Base-by-base conservation (phyloP, 2,113 vertebrate species). In the Phrynosoma platyrhinos region DNA sequence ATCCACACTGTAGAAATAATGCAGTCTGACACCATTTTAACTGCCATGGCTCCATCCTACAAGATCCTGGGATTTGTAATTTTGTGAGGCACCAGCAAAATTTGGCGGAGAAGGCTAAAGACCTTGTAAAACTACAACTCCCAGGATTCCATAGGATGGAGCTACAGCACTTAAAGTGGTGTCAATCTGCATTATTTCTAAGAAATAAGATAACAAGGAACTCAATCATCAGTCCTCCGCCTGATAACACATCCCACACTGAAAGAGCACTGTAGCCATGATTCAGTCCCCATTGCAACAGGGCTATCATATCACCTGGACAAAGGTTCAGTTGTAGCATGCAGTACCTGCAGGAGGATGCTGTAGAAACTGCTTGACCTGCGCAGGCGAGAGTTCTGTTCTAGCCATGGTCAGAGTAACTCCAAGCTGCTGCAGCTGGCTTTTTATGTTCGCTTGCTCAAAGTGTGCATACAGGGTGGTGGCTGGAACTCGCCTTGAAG, bases 331-430 rank as follows among this genome's bases (percentile, higher is more conserved):
- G 9, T 40, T 55, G 47, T 6, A 30, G 36, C 72, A 93, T 95
- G 0, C 10, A 14, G 9, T 91, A 99, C 99, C 98, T 0, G 98
- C 98, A 30, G 98, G 98, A 72, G 99, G 97, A 85, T 98, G 98
- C 89, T 99, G 98, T 85, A 99, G 96, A 87, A 99, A 96, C 93
- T 99, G 98, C 82, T 99, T 99, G 88, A 98, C 96, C 92, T 99
- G 98, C 0, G 98, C 96, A 0, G 98, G 98, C 27, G 98, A 98
- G 66, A 99, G 97, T 88, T 99, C 98, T 0, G 98, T 99, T 86
- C 98, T 98, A 8, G 98, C 97, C 94, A 99, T 97, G 14, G 97
- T 96, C 93, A 98, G 97, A 71, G 95, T 92, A 85, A 99, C 98
- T 0, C 98, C 98, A 42, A 99, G 97, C 95, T 99, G 98, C 84